Evolutionary conservation across 1,140 invertebrate genomes (phyloP).

Genomic region (Prorops nasuta): DNA sequence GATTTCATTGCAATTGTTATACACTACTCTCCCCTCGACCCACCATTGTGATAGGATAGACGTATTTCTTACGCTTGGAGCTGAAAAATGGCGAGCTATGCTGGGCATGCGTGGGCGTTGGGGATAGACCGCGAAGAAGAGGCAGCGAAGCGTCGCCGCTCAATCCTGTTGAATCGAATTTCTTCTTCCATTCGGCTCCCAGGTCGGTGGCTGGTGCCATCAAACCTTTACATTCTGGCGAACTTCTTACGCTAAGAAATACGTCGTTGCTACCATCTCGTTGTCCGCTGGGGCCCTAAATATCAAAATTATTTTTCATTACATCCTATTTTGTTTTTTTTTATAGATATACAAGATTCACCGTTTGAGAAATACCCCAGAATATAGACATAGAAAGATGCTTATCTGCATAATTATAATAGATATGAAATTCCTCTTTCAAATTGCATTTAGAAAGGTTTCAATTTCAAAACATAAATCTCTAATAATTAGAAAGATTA

Average conservation of each 20-base stretch:
- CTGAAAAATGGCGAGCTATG: constrained; percentile 59
- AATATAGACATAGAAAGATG: constrained; percentile 5
- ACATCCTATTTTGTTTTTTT: too few relatives aligned
- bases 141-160: constrained; percentile 58
- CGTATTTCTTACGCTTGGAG: constrained; percentile 62
- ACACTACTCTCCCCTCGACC: constrained; percentile 61
- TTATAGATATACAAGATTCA: too few relatives aligned
- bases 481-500: too few relatives aligned
- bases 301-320: too few relatives aligned
- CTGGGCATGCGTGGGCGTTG: constrained; percentile 49
- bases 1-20: too few relatives aligned
- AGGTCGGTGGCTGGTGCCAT: constrained; percentile 55
- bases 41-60: constrained; percentile 59
- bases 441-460: too few relatives aligned
- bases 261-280: constrained; percentile 43
- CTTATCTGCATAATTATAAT: not conserved
- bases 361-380: too few relatives aligned
- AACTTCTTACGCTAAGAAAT: constrained; percentile 44
- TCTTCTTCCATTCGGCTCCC: constrained; percentile 50
- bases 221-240: constrained; percentile 44
- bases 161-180: constrained; percentile 35
- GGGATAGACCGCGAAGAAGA: constrained; percentile 57
- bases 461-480: too few relatives aligned
- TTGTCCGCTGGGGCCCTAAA: constrained; percentile 39
- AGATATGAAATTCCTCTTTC: not conserved